Base-by-base conservation (phyloP, 1,140 invertebrate species). In the Leptonema lineaticorne region DNA sequence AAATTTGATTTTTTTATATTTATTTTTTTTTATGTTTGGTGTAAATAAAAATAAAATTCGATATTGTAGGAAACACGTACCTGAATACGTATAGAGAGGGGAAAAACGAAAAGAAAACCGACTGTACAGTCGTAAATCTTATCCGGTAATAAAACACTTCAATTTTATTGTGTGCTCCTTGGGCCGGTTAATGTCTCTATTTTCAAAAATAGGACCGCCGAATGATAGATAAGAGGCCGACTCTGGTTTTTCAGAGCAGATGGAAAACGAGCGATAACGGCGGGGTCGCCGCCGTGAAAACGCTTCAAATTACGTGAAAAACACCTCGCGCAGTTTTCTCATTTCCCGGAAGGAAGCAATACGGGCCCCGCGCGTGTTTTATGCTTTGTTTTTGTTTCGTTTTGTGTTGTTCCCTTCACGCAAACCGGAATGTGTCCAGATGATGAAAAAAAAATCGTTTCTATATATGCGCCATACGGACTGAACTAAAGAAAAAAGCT, bases 161-260 rank as follows among this genome's bases (percentile, higher is more conserved):
- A 64, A 64, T 64, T 64, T 64, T 64, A 64, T 53, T 53, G 24
- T 48, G 14, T 26, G 50, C 56, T 41, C 46, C 46, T 33, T n/a
- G n/a, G 30, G 5, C 4, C 58, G 57, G 59, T 62, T 68, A 68
- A 68, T 68, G 67, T 68, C 67, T 68, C 37, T 56, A 68, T 68
- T 68, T 63, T 68, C 67, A 63, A 68, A 68, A 68, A 68, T 63
- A 63, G 67, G 41, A 9, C 53, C 6, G 1, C 6, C 11, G 28
- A 41, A 62, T 53, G 67, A 50, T 24, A 58, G 56, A 58, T 67
- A 59, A 64, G 62, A n/a, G 48, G n/a, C n/a, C n/a, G n/a, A n/a
- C n/a, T n/a, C n/a, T n/a, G n/a, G n/a, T n/a, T n/a, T n/a, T n/a
- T 20, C 24, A 29, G 56, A 27, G 16, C 20, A 63, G 59, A 63